Conservation (phyloP, 2,797 vertebrate species). For the Hapalemur alaotrensis region DNA sequence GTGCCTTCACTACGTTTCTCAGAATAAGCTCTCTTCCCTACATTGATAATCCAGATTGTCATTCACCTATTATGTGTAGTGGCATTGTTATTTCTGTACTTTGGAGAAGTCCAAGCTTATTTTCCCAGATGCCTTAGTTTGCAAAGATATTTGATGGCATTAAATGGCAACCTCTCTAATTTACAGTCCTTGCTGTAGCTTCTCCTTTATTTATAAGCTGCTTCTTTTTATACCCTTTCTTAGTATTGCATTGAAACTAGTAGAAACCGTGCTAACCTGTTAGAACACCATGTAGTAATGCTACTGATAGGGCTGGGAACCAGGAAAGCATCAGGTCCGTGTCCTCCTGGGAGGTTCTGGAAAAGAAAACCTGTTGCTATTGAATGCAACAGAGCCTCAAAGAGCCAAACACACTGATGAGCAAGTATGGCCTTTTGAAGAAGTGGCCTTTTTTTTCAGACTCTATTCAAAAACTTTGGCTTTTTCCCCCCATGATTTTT, state of each 20-base stretch:
- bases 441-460: neutral
- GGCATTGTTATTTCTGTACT: neutral
- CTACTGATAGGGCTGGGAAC: neutral
- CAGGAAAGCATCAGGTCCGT: neutral
- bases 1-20: neutral
- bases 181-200: neutral
- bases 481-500: neutral
- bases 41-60: neutral
- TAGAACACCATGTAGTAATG: neutral
- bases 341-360: neutral
- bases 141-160: neutral
- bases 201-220: neutral
- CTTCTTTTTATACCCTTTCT: neutral
- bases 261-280: neutral
- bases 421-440: neutral
- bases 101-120: neutral
- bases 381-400: neutral
- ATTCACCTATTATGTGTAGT: neutral
- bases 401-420: neutral
- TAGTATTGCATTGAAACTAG: neutral
- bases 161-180: neutral
- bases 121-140: neutral
- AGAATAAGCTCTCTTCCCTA: neutral
- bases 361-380: neutral
- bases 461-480: neutral